Percentiles rank a stretch among this genome's conserved stretches.
phyloP scores from a whole-genome alignment of 1,140 invertebrate genomes.

The Papilio glaucus region DNA sequence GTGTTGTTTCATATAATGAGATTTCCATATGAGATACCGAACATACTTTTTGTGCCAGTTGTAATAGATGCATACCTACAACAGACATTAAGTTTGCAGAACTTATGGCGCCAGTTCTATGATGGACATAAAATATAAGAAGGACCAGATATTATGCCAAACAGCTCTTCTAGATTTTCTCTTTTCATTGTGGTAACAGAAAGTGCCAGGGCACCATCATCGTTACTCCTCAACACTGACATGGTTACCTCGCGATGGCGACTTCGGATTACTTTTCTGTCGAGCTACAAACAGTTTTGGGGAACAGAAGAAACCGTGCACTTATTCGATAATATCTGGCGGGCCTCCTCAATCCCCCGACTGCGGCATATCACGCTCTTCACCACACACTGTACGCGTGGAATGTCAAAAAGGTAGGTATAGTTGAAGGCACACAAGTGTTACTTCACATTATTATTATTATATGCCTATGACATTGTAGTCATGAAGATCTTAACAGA shows the following conservation, averaged over 20 bases:
- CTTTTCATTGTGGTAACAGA: slow-evolving; percentile 46
- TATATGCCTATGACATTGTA: no score
- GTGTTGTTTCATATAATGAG: no score
- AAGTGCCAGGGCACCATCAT: slow-evolving; percentile 57
- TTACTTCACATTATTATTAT: no score
- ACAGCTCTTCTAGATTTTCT: background rate
- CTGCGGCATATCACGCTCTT: slow-evolving; percentile 56
- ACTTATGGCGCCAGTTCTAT: no score
- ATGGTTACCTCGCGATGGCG: slow-evolving; percentile 61
- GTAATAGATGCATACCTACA: no score
- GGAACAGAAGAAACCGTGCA: slow-evolving; percentile 67
- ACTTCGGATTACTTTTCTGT: slow-evolving; percentile 62
- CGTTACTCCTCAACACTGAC: slow-evolving; percentile 66
- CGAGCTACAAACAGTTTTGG: slow-evolving; percentile 69
- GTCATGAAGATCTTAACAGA: no score
- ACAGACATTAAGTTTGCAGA: no score
- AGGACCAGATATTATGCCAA: no score
- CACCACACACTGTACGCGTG: slow-evolving; percentile 52
- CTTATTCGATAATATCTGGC: slow-evolving; percentile 55
- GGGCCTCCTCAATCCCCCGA: slow-evolving; percentile 58
- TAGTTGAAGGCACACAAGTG: no score
- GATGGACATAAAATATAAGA: no score
- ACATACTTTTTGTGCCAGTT: no score
- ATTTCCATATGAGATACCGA: no score
- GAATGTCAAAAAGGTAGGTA: slow-evolving; percentile 74